These are phyloP conservation scores for Melanaphis sacchari DNA, from an alignment of 1,140 invertebrate species.

Conservation along the genomic window DNA sequence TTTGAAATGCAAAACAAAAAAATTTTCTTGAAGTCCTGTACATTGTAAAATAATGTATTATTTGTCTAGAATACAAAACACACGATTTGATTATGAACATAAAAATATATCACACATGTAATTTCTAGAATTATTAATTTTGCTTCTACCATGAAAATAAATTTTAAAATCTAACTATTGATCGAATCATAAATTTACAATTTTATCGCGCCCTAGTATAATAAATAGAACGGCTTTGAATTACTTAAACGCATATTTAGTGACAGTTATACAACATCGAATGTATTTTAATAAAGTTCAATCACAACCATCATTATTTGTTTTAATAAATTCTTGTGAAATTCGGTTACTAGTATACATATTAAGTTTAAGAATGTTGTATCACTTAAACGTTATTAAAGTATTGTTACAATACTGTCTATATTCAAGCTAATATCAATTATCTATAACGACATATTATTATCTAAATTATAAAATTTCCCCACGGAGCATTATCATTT, in stretches of 20 bases:
- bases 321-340: neutral
- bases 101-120: neutral
- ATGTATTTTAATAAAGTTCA: neutral
- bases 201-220: accelerated
- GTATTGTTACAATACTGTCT: no score
- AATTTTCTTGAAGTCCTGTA: neutral
- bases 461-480: neutral
- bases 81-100: neutral
- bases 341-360: neutral
- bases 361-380: no score
- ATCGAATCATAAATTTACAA: neutral
- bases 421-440: neutral
- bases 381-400: neutral
- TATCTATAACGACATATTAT: neutral
- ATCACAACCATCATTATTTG: neutral
- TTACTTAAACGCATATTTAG: neutral
- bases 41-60: neutral
- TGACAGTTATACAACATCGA: neutral
- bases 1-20: neutral
- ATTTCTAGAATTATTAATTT: neutral
- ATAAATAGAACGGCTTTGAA: neutral
- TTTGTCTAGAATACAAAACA: neutral
- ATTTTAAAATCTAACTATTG: neutral
- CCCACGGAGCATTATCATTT: neutral
- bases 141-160: neutral